A percentile compares a stretch with the other conserved stretches of the same genome.
Evolutionary conservation across 2,113 vertebrate genomes (phyloP).

Genomic region (Acrocephalus kingi): DNA sequence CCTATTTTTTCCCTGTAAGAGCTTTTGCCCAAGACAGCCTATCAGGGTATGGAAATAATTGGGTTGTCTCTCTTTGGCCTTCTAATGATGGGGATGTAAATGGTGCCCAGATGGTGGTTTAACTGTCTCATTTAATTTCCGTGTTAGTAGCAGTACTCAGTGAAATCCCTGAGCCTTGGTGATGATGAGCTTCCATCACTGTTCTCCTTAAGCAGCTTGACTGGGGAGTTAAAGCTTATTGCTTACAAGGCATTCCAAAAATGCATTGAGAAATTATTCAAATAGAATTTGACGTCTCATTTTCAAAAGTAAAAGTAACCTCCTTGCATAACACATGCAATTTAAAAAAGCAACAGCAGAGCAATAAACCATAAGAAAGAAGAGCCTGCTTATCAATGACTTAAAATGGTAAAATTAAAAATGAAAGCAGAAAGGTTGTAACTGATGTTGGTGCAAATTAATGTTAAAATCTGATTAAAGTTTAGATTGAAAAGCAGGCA

Average conservation of each 20-base stretch:
- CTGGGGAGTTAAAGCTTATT: slow-evolving; percentile 30
- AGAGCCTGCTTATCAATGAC: slow-evolving; percentile 23
- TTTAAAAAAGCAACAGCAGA: slow-evolving; percentile 37
- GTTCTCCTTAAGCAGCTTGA: slow-evolving; percentile 41
- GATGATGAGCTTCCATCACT: slow-evolving; percentile 49
- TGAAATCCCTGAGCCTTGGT: slow-evolving; percentile 45
- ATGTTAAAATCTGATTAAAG: slow-evolving; percentile 75
- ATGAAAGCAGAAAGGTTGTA: slow-evolving; percentile 31
- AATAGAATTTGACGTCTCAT: neutral
- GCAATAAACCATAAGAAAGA: slow-evolving; percentile 12
- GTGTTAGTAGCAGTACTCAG: slow-evolving; percentile 9
- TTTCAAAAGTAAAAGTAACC: slow-evolving; percentile 32
- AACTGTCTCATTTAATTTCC: slow-evolving; percentile 57
- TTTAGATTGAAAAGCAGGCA: slow-evolving; percentile 70
- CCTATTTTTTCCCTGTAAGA: neutral
- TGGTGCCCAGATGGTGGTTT: slow-evolving; percentile 35
- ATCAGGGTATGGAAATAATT: slow-evolving; percentile 8
- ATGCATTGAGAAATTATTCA: neutral
- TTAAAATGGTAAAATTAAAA: slow-evolving; percentile 45
- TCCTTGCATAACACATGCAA: neutral
- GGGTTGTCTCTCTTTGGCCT: slow-evolving; percentile 34
- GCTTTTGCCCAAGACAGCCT: neutral
- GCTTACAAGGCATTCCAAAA: slow-evolving; percentile 37
- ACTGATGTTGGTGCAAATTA: slow-evolving; percentile 55
- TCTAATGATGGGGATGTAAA: slow-evolving; percentile 26